phyloP scores from a whole-genome alignment of 2,797 vertebrate genomes.

The Brachyalestes nurse region DNA sequence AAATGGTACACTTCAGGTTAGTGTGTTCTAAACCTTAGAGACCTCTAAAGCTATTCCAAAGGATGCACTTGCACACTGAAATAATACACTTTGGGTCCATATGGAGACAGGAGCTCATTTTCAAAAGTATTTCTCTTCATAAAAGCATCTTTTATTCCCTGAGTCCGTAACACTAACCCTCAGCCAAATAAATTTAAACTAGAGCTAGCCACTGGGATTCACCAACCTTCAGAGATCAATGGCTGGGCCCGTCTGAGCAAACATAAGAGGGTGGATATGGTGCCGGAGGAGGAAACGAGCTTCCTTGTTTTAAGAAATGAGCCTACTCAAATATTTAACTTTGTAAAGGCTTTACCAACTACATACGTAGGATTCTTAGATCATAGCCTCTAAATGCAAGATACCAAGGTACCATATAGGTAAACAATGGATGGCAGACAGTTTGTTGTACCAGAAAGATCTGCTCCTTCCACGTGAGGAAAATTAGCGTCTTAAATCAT shows the following conservation, averaged over 20 bases:
- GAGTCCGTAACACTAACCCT: background rate
- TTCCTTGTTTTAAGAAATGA: background rate
- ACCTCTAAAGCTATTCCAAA: too few species aligned
- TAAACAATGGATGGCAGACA: background rate
- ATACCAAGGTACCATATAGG: background rate
- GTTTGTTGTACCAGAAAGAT: background rate
- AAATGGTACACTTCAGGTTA: background rate
- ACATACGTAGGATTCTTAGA: background rate
- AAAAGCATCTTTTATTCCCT: background rate
- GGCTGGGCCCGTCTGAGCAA: background rate
- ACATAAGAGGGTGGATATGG: background rate
- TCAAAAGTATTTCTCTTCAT: background rate
- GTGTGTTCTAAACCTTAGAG: too few species aligned
- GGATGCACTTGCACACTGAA: too few species aligned
- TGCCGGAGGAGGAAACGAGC: background rate
- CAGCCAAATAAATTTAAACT: background rate
- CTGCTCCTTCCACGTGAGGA: background rate
- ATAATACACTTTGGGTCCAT: too few species aligned
- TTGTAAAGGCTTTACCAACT: background rate
- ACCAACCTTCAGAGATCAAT: slow-evolving; percentile 9
- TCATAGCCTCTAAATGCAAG: background rate
- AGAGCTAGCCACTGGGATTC: background rate
- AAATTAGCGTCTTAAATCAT: background rate
- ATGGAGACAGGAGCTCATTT: background rate
- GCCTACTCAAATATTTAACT: background rate